phyloP scores from a whole-genome alignment of 2,797 vertebrate genomes.

The Ctenochaetus hawaiiensis region DNA sequence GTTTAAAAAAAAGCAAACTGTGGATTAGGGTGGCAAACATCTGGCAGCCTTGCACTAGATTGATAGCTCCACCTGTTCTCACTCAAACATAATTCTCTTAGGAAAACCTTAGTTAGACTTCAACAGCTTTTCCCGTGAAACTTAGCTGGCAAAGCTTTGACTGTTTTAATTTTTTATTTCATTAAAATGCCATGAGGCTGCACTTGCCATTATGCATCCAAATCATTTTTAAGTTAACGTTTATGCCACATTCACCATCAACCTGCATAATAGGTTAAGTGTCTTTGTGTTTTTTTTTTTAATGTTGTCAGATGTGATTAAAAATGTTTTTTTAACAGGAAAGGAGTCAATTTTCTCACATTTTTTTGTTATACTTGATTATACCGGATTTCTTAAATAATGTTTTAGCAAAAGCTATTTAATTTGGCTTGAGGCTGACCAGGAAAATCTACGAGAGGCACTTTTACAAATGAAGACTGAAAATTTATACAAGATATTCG shows the following conservation, averaged over 20 bases:
- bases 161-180: constrained; percentile 1
- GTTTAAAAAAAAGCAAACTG: constrained; percentile 21
- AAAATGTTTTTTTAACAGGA: neutral
- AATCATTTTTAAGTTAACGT: constrained; percentile 23
- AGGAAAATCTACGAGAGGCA: neutral
- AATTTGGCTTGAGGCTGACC: neutral
- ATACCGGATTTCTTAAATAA: neutral
- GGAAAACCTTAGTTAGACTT: constrained; percentile 70
- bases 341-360: neutral
- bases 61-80: constrained; percentile 84
- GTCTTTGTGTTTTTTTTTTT: neutral
- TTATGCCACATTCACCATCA: neutral
- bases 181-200: constrained; percentile 43
- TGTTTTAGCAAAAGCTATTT: neutral
- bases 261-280: neutral
- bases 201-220: constrained; percentile 21
- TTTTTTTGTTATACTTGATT: neutral
- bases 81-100: constrained; percentile 72
- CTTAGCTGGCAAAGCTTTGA: constrained; percentile 33
- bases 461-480: neutral
- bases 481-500: constrained; percentile 22
- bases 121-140: constrained; percentile 63
- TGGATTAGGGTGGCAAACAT: constrained; percentile 73
- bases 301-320: neutral
- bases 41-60: constrained; percentile 78